Percentiles rank a stretch among this genome's conserved stretches.
Conservation (phyloP, 1,140 invertebrate species). For the Eriosoma lanigerum region DNA sequence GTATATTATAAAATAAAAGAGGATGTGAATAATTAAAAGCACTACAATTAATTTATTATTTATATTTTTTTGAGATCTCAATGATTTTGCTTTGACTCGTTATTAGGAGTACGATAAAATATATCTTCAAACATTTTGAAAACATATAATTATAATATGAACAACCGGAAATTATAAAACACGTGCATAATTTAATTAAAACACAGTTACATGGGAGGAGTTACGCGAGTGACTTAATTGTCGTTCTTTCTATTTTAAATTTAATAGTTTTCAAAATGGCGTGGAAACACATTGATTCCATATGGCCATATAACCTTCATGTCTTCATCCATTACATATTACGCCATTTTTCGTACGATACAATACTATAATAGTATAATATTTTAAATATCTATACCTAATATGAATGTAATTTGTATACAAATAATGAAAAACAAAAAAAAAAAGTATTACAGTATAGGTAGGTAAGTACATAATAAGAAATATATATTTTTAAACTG, state of each 20-base stretch:
- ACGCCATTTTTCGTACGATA: neutral
- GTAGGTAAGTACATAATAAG: no score
- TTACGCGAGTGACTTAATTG: constrained; percentile 21
- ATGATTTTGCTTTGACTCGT: neutral
- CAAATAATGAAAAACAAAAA: no score
- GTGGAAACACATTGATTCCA: neutral
- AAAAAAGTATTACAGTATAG: no score
- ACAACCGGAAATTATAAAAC: constrained; percentile 18
- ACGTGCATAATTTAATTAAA: constrained; percentile 23
- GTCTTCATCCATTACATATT: neutral
- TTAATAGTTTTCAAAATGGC: constrained; percentile 34
- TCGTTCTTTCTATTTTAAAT: constrained; percentile 10
- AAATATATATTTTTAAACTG: no score
- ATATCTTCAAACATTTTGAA: neutral
- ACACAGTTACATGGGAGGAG: constrained; percentile 15
- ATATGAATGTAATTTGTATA: no score
- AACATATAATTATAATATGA: neutral
- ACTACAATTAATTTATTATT: neutral
- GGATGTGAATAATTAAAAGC: constrained; percentile 25
- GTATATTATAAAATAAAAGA: neutral
- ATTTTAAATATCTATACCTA: no score
- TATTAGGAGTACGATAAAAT: neutral
- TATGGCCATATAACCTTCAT: neutral
- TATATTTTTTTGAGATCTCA: neutral
- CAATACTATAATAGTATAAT: no score